Evolutionary conservation across 1,140 invertebrate genomes (phyloP), one percentile per base, ranked within the genome.

Genomic region (Microplitis mediator): DNA sequence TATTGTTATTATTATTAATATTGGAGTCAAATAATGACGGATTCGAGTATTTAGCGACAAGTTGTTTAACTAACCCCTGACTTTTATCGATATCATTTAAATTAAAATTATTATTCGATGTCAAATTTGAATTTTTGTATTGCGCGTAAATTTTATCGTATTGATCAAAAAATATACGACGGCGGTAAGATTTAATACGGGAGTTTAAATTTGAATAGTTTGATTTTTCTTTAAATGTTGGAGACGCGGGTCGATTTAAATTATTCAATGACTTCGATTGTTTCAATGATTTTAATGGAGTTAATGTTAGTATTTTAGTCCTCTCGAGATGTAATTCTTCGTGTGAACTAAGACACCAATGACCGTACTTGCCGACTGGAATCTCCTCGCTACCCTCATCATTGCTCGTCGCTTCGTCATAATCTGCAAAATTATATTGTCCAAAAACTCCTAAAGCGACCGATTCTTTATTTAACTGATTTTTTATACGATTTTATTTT

Each of bases 381-480:
- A 70, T 75, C 65, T 75, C 68, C 76, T 75, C 78, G 79, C 74
- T 78, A 63, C 39, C 39, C 39, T 45, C 39, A 45, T 56, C 79
- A 64, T 73, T 77, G 75, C 80, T 80, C 69, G 74, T 71, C 54
- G 73, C 64, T 76, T 73, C 23, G 23, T 23, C 76, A 77, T 62
- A 68, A 85, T 85, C 84, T 85, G 84, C 69, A 85, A 72, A 72
- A 85, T 66, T 70, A 84, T 71, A 80, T 79, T 69, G 78, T 74
- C 80, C 79, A 78, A 77, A 81, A 71, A 75, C 65, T 78, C 69
- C 77, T 81, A 71, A 79, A 72, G 74, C 76, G 31, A 58, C 45
- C 67, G 54, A 35, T 65, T 39, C 51, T 8, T 61, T 63, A 23
- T 31, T 16, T 58, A 23, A 58, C 23, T 45, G 58, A 65, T 58